Evolutionary conservation across 2,888 invertebrate species (phyloP).

Genomic region (Himalopsyche tibetana): DNA sequence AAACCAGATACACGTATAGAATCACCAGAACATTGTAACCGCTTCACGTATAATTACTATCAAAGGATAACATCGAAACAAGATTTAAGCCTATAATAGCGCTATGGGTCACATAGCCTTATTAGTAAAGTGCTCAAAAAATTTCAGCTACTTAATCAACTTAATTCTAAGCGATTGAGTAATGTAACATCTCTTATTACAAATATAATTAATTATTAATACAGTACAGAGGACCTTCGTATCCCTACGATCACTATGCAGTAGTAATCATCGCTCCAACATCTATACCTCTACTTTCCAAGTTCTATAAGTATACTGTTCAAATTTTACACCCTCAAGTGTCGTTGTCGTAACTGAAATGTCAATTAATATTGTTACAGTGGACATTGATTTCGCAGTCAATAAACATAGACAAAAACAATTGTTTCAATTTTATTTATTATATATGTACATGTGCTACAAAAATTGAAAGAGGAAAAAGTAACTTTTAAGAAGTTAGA

Average conservation of each 20-base stretch:
- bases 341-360: not conserved
- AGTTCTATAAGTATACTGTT: slow-evolving; percentile 24
- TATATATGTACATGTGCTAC: slow-evolving; percentile 14
- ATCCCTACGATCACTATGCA: slow-evolving; percentile 4
- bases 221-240: slow-evolving; percentile 37
- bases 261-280: slow-evolving; percentile 33
- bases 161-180: slow-evolving; percentile 53
- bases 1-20: slow-evolving; percentile 51
- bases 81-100: slow-evolving; percentile 51
- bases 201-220: slow-evolving; percentile 44
- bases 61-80: slow-evolving; percentile 55
- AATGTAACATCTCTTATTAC: slow-evolving; percentile 49
- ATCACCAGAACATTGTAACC: slow-evolving; percentile 39
- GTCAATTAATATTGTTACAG: slow-evolving; percentile 21
- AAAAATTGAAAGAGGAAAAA: slow-evolving; percentile 12
- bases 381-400: slow-evolving; percentile 18
- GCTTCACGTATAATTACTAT: slow-evolving; percentile 39
- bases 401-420: slow-evolving; percentile 28
- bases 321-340: slow-evolving; percentile 21
- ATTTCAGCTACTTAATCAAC: slow-evolving; percentile 61
- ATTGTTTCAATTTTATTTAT: not conserved
- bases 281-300: slow-evolving; percentile 10
- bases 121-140: slow-evolving; percentile 58
- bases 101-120: slow-evolving; percentile 54
- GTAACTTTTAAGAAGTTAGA: not conserved